Conservation (phyloP, 1,140 invertebrate genomes). For the Araneus ventricosus region DNA sequence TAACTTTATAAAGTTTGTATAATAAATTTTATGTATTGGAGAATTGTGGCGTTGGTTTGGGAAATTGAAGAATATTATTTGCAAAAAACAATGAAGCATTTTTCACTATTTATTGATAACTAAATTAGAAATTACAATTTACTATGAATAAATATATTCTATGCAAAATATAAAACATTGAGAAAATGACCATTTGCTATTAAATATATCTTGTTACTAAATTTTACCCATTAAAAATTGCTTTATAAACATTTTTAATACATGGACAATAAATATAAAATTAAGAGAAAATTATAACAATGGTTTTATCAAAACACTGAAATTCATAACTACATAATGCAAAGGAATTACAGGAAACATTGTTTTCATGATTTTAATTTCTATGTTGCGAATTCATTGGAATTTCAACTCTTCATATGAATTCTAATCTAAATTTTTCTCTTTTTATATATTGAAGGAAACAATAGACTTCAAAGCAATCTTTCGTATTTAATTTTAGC, state of each 20-base stretch:
- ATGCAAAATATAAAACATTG: neutral
- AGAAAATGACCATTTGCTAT: neutral
- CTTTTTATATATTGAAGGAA: no score
- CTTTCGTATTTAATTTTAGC: no score
- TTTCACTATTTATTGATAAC: conserved; percentile 17
- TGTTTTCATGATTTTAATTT: no score
- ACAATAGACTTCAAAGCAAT: no score
- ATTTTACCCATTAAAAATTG: neutral
- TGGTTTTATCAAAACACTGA: no score
- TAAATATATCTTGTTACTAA: neutral
- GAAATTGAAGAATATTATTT: neutral
- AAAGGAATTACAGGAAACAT: no score
- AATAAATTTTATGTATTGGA: conserved; percentile 40
- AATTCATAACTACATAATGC: no score
- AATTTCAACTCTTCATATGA: no score
- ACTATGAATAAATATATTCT: neutral
- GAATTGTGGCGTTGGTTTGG: neutral
- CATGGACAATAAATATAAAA: neutral
- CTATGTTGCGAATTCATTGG: no score
- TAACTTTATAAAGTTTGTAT: neutral
- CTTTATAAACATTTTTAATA: neutral
- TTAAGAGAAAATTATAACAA: no score
- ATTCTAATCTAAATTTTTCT: no score
- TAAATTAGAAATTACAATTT: neutral
- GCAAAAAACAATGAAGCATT: neutral